Evolutionary conservation across 2,797 vertebrate genomes (phyloP).

Genomic region (Sebastes kiyomatsui): DNA sequence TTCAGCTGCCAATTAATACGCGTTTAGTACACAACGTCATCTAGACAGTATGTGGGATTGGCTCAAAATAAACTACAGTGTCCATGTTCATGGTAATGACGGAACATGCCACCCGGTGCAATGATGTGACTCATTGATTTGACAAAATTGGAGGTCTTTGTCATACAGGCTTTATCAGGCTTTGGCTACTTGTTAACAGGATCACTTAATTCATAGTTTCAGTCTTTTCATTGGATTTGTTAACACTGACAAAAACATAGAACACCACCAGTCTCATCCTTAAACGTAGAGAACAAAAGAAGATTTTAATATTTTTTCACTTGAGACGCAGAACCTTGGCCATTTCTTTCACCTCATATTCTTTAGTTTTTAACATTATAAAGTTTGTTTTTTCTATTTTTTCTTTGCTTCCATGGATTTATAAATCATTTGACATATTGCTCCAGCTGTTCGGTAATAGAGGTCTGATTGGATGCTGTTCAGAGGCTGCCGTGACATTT

Average conservation of each 20-base stretch:
- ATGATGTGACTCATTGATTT: neutral
- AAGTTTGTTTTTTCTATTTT: neutral
- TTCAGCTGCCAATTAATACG: neutral
- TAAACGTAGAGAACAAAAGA: neutral
- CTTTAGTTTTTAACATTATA: neutral
- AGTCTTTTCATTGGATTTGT: neutral
- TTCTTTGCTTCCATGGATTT: neutral
- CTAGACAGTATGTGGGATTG: neutral
- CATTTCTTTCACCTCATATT: neutral
- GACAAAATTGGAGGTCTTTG: neutral
- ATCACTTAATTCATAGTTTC: neutral
- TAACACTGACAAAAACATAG: neutral
- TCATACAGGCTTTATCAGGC: neutral
- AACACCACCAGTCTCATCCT: neutral
- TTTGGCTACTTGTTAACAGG: neutral
- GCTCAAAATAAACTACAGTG: neutral
- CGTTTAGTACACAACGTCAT: neutral
- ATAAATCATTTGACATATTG: constrained; percentile 1
- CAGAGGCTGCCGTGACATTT: constrained; percentile 41
- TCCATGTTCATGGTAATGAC: neutral
- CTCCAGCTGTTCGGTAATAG: neutral
- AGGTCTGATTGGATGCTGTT: constrained; percentile 6
- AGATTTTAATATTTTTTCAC: neutral
- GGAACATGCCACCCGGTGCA: neutral
- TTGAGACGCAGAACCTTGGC: neutral